A percentile compares a stretch with the other conserved stretches of the same genome.
phyloP scores from a whole-genome alignment of 2,113 vertebrate genomes.

The Neomonachus schauinslandi region DNA sequence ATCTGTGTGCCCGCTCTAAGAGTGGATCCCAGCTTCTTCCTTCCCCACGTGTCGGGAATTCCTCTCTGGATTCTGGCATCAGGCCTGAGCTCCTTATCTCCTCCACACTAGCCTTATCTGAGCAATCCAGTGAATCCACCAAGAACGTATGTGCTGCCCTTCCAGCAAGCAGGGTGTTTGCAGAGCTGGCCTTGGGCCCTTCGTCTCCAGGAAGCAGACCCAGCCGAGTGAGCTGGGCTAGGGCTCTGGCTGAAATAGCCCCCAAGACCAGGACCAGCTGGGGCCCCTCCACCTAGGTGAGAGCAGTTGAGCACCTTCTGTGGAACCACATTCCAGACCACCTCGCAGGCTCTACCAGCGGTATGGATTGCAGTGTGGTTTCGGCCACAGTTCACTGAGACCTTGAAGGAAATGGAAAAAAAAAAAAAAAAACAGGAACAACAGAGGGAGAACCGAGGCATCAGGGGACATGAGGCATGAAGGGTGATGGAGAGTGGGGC shows the following conservation, averaged over 20 bases:
- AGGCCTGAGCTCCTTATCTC: slow-evolving; percentile 37
- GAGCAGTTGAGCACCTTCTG: not conserved
- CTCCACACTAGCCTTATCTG: slow-evolving; percentile 48
- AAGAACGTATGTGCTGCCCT: slow-evolving; percentile 44
- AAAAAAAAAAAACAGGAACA: not conserved
- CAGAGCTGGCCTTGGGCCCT: not conserved
- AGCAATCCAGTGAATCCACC: slow-evolving; percentile 4
- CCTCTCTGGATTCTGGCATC: slow-evolving; percentile 12
- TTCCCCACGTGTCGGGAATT: not conserved
- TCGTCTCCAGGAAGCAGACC: not conserved
- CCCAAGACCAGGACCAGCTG: not conserved
- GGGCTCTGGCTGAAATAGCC: not conserved
- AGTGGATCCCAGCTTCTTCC: not conserved
- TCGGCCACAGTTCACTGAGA: not conserved
- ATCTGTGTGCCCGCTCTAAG: not conserved
- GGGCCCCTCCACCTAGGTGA: not conserved
- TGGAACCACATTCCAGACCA: not conserved
- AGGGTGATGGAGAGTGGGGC: not conserved
- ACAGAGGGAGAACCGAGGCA: not conserved
- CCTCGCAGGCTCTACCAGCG: not conserved
- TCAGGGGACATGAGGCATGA: no score
- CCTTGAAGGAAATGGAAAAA: not conserved
- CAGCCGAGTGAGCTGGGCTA: not conserved
- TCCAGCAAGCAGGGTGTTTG: not conserved
- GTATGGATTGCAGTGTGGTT: not conserved